A percentile compares a stretch with the other conserved stretches of the same genome.
phyloP scores from a whole-genome alignment of 2,113 vertebrate species.

The Nesogale talazaci region DNA sequence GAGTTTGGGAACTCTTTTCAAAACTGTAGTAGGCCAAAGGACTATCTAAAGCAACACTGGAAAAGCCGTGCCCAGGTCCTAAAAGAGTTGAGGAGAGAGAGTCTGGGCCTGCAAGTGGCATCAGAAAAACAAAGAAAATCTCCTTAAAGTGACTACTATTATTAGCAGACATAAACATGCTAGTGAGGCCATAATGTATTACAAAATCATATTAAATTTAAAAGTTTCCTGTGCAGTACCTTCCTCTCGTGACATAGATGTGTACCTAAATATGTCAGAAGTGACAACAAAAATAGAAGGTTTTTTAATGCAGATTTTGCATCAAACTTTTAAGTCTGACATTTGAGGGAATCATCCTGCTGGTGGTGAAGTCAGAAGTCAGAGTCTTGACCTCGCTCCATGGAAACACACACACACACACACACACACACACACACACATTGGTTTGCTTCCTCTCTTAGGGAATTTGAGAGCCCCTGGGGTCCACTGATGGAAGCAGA shows the following conservation, averaged over 20 bases:
- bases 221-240: background rate
- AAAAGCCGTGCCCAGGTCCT: background rate
- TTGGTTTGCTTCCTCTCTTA: background rate
- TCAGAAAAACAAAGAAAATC: background rate
- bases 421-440: background rate
- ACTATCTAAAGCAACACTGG: background rate
- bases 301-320: background rate
- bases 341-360: background rate
- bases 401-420: background rate
- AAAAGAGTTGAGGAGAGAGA: background rate
- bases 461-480: background rate
- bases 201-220: background rate
- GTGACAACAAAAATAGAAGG: background rate
- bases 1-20: too few relatives aligned
- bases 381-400: background rate
- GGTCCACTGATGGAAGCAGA: background rate
- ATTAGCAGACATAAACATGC: background rate
- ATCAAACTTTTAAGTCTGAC: slow-evolving; percentile 4
- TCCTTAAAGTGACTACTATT: background rate
- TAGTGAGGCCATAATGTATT: background rate
- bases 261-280: background rate
- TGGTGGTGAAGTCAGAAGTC: background rate
- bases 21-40: background rate
- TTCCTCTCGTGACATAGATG: background rate
- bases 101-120: background rate